Percentiles rank a stretch among this genome's conserved stretches.
These are phyloP conservation scores for Buphagus erythrorhynchus DNA, from an alignment of 2,797 vertebrate species.

Conservation along the genomic window DNA sequence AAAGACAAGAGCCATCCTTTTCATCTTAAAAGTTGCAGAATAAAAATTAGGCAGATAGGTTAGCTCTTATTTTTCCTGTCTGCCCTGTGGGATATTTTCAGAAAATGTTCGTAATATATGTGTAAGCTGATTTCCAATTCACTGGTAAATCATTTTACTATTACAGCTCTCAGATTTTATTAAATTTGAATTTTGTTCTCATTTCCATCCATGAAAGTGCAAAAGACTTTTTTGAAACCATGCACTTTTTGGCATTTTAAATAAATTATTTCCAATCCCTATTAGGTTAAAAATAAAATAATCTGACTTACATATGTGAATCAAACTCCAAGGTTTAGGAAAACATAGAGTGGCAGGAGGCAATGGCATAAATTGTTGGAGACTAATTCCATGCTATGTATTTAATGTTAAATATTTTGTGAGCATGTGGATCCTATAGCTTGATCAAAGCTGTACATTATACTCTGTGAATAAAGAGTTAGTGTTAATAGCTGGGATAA, in stretches of 20 bases:
- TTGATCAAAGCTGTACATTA: slow-evolving; percentile 50
- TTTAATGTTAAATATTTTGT: slow-evolving; percentile 65
- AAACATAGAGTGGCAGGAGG: slow-evolving; percentile 33
- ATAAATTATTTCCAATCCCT: slow-evolving; percentile 46
- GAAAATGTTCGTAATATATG: slow-evolving; percentile 20
- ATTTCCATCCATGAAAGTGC: slow-evolving; percentile 49
- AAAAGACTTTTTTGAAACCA: slow-evolving; percentile 53
- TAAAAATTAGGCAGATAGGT: background rate
- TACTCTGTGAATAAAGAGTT: slow-evolving; percentile 52
- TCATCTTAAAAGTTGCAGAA: background rate
- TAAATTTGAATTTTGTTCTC: slow-evolving; percentile 55
- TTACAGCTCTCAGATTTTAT: slow-evolving; percentile 61
- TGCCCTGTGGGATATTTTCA: slow-evolving; percentile 24
- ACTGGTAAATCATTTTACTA: slow-evolving; percentile 35
- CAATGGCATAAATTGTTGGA: slow-evolving; percentile 27
- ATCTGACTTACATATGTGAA: slow-evolving; percentile 46
- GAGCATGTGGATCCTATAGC: slow-evolving; percentile 51
- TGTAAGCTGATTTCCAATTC: background rate
- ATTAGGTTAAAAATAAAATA: slow-evolving; percentile 64
- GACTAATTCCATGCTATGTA: slow-evolving; percentile 50
- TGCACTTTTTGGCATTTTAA: slow-evolving; percentile 43
- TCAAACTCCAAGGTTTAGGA: slow-evolving; percentile 48
- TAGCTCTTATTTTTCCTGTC: background rate
- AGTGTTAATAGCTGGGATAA: slow-evolving; percentile 55
- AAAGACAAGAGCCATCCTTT: background rate